Percentiles rank a stretch among this genome's conserved stretches.
These are phyloP conservation scores for Netelia melanura DNA, from an alignment of 2,888 invertebrate species.

Conservation along the genomic window DNA sequence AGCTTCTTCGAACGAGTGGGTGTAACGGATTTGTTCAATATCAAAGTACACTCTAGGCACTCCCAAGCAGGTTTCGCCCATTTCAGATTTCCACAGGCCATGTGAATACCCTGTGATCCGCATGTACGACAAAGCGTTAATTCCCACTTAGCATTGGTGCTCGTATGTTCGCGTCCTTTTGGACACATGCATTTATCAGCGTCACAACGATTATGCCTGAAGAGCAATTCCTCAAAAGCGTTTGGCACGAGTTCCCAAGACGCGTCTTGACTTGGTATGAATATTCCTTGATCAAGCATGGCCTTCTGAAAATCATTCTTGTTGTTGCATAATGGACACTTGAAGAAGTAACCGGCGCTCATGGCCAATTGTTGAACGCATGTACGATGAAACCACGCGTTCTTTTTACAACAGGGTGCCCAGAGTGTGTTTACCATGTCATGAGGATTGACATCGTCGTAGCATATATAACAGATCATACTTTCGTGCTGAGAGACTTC, in stretches of 20 bases:
- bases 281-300: slow-evolving; percentile 90
- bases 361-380: slow-evolving; percentile 91
- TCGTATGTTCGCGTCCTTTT: slow-evolving; percentile 86
- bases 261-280: slow-evolving; percentile 94
- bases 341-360: slow-evolving; percentile 93
- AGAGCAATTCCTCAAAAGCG: slow-evolving; percentile 90
- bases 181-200: slow-evolving; percentile 87
- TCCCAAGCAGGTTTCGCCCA: slow-evolving; percentile 83
- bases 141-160: slow-evolving; percentile 85
- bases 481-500: slow-evolving; percentile 75
- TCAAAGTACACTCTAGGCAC: slow-evolving; percentile 84
- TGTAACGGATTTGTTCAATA: slow-evolving; percentile 69
- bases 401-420: slow-evolving; percentile 91
- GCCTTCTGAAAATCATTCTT: slow-evolving; percentile 88
- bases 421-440: slow-evolving; percentile 86
- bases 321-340: slow-evolving; percentile 94
- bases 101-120: slow-evolving; percentile 87
- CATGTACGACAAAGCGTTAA: slow-evolving; percentile 86
- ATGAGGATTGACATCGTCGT: slow-evolving; percentile 86
- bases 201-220: slow-evolving; percentile 88
- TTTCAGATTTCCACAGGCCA: slow-evolving; percentile 84
- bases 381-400: slow-evolving; percentile 91
- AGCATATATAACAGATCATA: slow-evolving; percentile 89
- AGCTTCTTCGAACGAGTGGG: slow-evolving; percentile 17
- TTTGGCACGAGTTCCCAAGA: slow-evolving; percentile 93